Evolutionary conservation across 2,888 invertebrate genomes (phyloP), one percentile per base, ranked within the genome.

Genomic region (Drosophila kokeensis): DNA sequence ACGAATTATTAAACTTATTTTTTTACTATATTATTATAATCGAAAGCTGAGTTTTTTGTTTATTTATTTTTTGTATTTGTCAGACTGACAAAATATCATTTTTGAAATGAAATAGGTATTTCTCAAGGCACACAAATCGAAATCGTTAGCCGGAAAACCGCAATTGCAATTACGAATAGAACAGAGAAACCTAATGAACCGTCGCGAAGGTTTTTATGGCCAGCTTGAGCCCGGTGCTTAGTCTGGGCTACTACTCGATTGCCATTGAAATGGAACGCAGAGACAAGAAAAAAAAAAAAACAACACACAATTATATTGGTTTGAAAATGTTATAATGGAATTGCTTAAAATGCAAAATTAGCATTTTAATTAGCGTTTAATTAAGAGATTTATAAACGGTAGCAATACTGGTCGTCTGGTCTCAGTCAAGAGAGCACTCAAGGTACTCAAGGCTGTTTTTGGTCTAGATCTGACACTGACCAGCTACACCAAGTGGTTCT

Each of bases 301-400:
- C 7, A 45, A 8, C 15, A 15, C 15, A 40, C 63, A 73, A 66
- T 59, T 59, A 55, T 38, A 55, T 50, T 73, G 54, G 62, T 60
- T 8, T 64, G 49, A 54, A 64, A 69, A 81, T 80, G 76, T 50
- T 67, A 38, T 52, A 78, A 54, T 77, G 27, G 29, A 69, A 66
- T 77, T 66, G 61, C 63, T 78, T 59, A 69, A 81, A 82, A 73
- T 81, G 80, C 73, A 71, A 76, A 76, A 85, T 82, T 70, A 80
- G 68, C 54, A 73, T 73, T 71, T 80, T 76, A 89, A 89, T 87
- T 55, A 73, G 73, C 78, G 50, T 70, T 86, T 81, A 87, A 87
- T 85, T 79, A 83, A 79, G 68, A 73, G 69, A 87, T 82, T 85
- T 87, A 83, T 81, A 85, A 89, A 81, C 85, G 87, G 87, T 80